Base-by-base conservation (phyloP, 2,888 invertebrate genomes). In the Catocala sponsa region DNA sequence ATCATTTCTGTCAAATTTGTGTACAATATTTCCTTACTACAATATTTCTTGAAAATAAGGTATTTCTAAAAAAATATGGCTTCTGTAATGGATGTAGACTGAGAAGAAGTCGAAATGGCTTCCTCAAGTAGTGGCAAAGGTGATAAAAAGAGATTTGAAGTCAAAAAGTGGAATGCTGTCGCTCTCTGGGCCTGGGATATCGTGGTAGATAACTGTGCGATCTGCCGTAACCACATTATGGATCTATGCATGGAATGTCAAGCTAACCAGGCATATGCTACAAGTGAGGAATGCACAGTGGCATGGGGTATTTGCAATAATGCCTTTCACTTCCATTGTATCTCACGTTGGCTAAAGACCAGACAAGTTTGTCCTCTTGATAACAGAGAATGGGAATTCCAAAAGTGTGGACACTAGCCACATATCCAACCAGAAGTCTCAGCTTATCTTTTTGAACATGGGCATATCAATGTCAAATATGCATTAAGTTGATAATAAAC, bases 251-350 rank as follows among this genome's bases (percentile, higher is more conserved):
- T 99, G 86, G 99, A 99, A 94, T 99, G 99, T 87, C 99, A 99
- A 91, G 98, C 98, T 4, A 98, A 98, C 95, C 99, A 99, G 91
- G 99, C 99, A 11, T 98, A 99, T 13, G 99, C 99, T 13, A 99
- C 99, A 5, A 99, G 98, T 88, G 99, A 99, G 89, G 99, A 99
- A 89, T 99, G 99, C 89, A 99, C 99, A 71, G 99, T 99, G 9
- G 99, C 99, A 62, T 99, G 99, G 99, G 99, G 99, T 79, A 99
- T 99, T 65, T 99, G 99, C 88, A 99, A 99, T 96, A 98, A 99
- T 95, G 99, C 99, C 69, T 99, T 99, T 94, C 99, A 99, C 92
- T 99, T 99, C 91, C 99, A 99, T 90, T 99, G 99, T 94, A 99
- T 99, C 89, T 99, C 99, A 61, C 97, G 99, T 83, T 99, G 99